These are phyloP conservation scores for Pantherophis alleghaniensis DNA, from an alignment of 2,797 vertebrate genomes.

Conservation along the genomic window DNA sequence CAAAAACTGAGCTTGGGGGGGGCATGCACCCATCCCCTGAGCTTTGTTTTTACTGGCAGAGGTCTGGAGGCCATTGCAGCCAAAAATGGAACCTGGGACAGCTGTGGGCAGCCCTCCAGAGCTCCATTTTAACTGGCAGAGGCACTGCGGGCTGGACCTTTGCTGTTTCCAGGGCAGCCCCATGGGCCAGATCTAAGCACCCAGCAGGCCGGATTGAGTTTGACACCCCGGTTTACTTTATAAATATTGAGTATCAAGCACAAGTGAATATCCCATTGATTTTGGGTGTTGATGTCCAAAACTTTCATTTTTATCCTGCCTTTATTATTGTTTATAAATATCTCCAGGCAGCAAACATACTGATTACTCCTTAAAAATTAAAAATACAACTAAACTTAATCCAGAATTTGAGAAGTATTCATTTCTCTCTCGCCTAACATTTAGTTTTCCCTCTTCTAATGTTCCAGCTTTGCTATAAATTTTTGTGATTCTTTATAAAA, in stretches of 20 bases:
- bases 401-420: neutral
- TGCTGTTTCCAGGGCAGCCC: too few relatives aligned
- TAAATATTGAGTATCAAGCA: neutral
- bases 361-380: neutral
- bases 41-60: too few relatives aligned
- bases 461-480: neutral
- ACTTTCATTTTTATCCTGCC: neutral
- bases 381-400: neutral
- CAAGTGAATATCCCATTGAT: neutral
- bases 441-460: neutral
- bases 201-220: too few relatives aligned
- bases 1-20: too few relatives aligned
- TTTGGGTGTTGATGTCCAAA: neutral
- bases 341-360: neutral
- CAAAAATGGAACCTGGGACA: too few relatives aligned
- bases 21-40: too few relatives aligned
- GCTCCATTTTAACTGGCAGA: too few relatives aligned
- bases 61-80: too few relatives aligned
- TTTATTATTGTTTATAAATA: neutral
- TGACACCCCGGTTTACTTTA: neutral
- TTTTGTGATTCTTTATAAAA: neutral
- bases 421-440: neutral
- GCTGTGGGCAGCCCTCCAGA: too few relatives aligned
- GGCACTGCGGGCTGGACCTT: too few relatives aligned
- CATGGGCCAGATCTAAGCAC: too few relatives aligned